phyloP scores from a whole-genome alignment of 2,113 vertebrate genomes.

The Stegastes partitus region DNA sequence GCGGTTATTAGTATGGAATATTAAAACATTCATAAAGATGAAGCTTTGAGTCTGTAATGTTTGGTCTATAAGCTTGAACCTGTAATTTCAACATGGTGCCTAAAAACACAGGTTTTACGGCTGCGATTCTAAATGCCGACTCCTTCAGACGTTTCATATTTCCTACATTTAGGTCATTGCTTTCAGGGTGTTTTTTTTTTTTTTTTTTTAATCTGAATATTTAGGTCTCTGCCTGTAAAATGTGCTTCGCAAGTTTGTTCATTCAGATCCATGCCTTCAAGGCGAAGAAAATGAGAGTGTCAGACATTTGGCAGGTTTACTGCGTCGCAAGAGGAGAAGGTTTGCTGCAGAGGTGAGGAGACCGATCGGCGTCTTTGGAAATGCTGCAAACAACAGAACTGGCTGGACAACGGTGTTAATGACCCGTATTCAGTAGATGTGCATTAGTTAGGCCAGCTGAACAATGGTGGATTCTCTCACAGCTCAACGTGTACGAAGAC shows the following conservation, averaged over 20 bases:
- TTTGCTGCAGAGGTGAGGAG: too few species aligned
- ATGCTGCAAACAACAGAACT: too few species aligned
- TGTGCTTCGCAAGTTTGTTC: not conserved
- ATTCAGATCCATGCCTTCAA: not conserved
- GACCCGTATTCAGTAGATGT: too few species aligned
- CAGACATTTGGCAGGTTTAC: too few species aligned
- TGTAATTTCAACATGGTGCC: not conserved
- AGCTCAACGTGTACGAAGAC: too few species aligned
- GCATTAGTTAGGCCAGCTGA: too few species aligned
- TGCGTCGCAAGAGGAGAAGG: too few species aligned
- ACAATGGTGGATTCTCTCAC: too few species aligned
- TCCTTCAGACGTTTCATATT: not conserved
- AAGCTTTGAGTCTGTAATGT: not conserved
- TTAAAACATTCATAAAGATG: conserved; percentile 11
- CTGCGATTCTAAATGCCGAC: not conserved
- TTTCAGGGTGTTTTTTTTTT: not conserved
- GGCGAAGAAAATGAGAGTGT: too few species aligned
- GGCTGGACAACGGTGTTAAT: too few species aligned
- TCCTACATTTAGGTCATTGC: not conserved
- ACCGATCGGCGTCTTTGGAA: too few species aligned
- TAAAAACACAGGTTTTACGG: not conserved
- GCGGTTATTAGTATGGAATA: conserved; percentile 21
- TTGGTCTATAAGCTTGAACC: not conserved
- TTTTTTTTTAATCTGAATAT: not conserved
- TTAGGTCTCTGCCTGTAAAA: not conserved